Evolutionary conservation across 2,888 invertebrate genomes (phyloP), one percentile per base, ranked within the genome.

Genomic region (Chaetogeoica ovagalla): DNA sequence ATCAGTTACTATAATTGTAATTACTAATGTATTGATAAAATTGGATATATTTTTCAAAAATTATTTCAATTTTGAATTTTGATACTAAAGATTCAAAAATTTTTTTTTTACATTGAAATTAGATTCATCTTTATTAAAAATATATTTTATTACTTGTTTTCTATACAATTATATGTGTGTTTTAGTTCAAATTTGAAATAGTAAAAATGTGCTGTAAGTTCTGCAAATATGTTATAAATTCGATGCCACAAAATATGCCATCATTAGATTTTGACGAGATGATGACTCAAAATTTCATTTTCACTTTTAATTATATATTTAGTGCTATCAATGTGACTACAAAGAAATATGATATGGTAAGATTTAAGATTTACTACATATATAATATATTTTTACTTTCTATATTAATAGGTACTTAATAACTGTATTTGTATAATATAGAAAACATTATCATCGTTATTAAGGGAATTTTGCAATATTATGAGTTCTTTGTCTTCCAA

Each of bases 181-280:
- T 62, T 52, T 37, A 77, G 77, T 77, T 77, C 21, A 77, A 77
- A 70, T 5, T 70, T 21, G 77, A 77, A 70, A 77, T 77, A 55
- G 23, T 39, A 17, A 77, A 77, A 55, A 62, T 70, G 57, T 70
- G 69, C 37, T 62, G 30, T 21, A 39, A 19, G 19, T 52, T 70
- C 13, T 77, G 77, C 55, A 37, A 77, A 37, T 57, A 52, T 19
- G 2, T 65, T 57, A 2, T 39, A 30, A 55, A 30, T 62, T 55
- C 62, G 2, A 6, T 55, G 19, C 0, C 23, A 48, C 59, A 30
- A 68, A 76, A 60, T 68, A 9, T 9, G 57, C 11, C 0, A 52
- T 3, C 48, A 13, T 65, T 62, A 11, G 48, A 70, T 52, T 55
- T 55, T 39, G 62, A 70, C 8, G 2, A 6, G 3, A 4, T 62